phyloP scores from a whole-genome alignment of 2,888 invertebrate genomes.

The Teinopalpus imperialis region DNA sequence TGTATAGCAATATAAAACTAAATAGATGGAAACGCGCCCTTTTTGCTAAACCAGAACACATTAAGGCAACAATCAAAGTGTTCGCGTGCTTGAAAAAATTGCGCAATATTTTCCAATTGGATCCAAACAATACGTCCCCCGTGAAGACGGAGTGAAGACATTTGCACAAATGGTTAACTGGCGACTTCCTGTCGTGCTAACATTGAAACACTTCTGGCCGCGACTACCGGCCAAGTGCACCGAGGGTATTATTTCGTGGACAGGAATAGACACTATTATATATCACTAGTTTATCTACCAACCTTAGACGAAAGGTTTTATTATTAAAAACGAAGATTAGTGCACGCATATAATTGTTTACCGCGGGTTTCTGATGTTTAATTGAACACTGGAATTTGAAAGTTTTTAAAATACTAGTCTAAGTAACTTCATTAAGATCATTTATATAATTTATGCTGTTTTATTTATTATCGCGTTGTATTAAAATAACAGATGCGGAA shows the following conservation, averaged over 20 bases:
- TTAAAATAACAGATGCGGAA: no score
- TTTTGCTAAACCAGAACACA: no score
- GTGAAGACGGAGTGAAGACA: conserved; percentile 45
- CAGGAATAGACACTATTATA: conserved; percentile 62
- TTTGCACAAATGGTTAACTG: conserved; percentile 73
- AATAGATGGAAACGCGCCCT: no score
- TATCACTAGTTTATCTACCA: conserved; percentile 24
- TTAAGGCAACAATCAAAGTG: conserved; percentile 23
- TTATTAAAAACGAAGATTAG: no score
- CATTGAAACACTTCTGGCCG: conserved; percentile 74
- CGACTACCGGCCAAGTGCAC: conserved; percentile 72
- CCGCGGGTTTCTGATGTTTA: no score
- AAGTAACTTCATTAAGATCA: no score
- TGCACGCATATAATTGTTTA: no score
- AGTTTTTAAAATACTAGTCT: no score
- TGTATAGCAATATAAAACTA: no score
- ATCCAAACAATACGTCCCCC: conserved; percentile 35
- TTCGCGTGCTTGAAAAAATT: conserved; percentile 25
- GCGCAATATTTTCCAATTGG: conserved; percentile 32
- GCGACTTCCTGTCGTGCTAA: conserved; percentile 65
- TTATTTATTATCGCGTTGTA: no score
- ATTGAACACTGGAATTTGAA: no score
- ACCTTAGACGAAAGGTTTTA: conserved; percentile 22
- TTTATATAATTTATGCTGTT: no score
- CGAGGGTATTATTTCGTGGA: conserved; percentile 61